Percentiles rank a stretch among this genome's conserved stretches.
phyloP scores from a whole-genome alignment of 1,140 invertebrate species.

The Apolygus lucorum region DNA sequence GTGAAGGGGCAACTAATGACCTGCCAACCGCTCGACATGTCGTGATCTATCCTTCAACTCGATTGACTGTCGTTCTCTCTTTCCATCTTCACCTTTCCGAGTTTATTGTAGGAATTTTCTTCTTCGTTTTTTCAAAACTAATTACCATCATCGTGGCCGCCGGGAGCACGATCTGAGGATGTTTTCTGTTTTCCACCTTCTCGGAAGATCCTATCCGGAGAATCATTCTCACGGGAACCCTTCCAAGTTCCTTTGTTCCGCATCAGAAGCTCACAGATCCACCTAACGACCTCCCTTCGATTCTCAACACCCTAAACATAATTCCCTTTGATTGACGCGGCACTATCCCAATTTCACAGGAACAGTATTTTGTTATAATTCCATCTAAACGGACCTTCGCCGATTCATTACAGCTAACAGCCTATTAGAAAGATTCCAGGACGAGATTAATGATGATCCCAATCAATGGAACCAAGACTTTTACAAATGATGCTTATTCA shows the following conservation, averaged over 20 bases:
- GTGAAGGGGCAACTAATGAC: not conserved
- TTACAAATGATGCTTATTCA: too few relatives aligned
- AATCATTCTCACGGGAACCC: not conserved
- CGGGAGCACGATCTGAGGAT: not conserved
- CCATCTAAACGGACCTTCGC: too few relatives aligned
- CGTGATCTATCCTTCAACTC: not conserved
- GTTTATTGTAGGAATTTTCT: not conserved
- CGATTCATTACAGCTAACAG: too few relatives aligned
- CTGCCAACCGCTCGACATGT: not conserved
- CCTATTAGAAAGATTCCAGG: too few relatives aligned
- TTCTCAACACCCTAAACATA: too few relatives aligned
- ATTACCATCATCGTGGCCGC: not conserved
- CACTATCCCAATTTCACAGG: too few relatives aligned
- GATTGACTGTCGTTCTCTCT: not conserved
- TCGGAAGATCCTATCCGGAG: not conserved
- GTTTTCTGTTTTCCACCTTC: not conserved
- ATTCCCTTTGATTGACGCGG: too few relatives aligned
- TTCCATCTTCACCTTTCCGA: not conserved
- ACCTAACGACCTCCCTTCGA: not conserved
- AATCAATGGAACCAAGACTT: too few relatives aligned
- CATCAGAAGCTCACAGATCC: not conserved
- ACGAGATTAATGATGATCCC: too few relatives aligned
- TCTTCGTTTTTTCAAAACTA: not conserved
- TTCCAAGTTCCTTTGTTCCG: not conserved
- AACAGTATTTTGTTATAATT: too few relatives aligned